Percentiles rank a stretch among this genome's conserved stretches.
Evolutionary conservation across 2,888 invertebrate genomes (phyloP).

Genomic region (Drosophila kuntzei): DNA sequence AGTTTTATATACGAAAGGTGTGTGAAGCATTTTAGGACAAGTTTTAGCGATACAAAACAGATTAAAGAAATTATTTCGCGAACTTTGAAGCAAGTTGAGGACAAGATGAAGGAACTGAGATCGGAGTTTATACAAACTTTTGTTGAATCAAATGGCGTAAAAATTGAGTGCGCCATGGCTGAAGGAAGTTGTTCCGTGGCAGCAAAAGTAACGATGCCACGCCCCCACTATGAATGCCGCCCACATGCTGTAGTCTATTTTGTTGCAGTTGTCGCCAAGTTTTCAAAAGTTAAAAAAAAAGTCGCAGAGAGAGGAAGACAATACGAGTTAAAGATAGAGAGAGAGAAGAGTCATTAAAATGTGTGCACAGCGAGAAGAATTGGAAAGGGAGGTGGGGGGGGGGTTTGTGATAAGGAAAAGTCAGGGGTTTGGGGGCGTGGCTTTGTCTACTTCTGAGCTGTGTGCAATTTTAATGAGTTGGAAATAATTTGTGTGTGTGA

Average conservation of each 20-base stretch:
- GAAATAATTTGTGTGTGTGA: constrained; percentile 72
- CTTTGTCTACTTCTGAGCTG: constrained; percentile 40
- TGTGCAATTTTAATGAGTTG: constrained; percentile 81
- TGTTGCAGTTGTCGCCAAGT: constrained; percentile 46
- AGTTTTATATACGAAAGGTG: constrained; percentile 15
- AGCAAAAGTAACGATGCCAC: constrained; percentile 58
- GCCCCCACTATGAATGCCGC: constrained; percentile 46
- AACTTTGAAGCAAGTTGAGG: constrained; percentile 27
- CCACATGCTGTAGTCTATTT: constrained; percentile 52
- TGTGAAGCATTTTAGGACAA: constrained; percentile 29
- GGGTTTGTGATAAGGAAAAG: constrained; percentile 8
- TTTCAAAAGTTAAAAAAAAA: constrained; percentile 23
- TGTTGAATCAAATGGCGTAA: constrained; percentile 73
- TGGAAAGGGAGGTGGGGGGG: too few relatives aligned
- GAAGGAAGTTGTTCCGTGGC: constrained; percentile 57
- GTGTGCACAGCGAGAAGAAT: constrained; percentile 44
- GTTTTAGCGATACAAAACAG: constrained; percentile 65
- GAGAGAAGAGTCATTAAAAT: constrained; percentile 77
- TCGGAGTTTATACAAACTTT: constrained; percentile 71
- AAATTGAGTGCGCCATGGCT: constrained; percentile 69
- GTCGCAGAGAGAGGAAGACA: too few relatives aligned
- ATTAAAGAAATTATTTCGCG: constrained; percentile 53
- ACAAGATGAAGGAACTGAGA: neutral
- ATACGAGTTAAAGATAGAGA: constrained; percentile 42
- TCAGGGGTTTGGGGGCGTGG: constrained; percentile 15